These are phyloP conservation scores for Spinibarbus caldwelli DNA, from an alignment of 2,797 vertebrate species.

Conservation along the genomic window DNA sequence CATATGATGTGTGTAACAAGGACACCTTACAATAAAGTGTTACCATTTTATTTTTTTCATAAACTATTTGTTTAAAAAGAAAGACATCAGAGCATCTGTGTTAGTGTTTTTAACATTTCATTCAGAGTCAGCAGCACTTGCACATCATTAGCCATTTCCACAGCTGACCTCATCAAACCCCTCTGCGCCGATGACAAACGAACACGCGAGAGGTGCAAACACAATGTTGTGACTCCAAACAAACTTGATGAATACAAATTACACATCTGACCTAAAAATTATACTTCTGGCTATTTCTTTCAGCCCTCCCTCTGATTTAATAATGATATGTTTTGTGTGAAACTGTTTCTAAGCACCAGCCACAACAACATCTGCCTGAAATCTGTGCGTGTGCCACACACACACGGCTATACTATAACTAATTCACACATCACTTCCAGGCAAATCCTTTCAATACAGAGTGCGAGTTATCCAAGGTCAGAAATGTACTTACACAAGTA, in stretches of 20 bases:
- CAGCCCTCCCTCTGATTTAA: constrained; percentile 33
- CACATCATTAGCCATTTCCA: constrained; percentile 10
- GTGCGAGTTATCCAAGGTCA: background rate
- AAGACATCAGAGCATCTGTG: background rate
- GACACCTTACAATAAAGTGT: too few relatives aligned
- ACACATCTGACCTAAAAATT: constrained; percentile 15
- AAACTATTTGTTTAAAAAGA: background rate
- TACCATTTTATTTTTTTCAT: background rate
- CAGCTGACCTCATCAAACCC: constrained; percentile 18
- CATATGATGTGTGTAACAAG: too few relatives aligned
- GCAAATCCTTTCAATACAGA: background rate
- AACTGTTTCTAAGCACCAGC: constrained; percentile 27
- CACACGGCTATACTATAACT: background rate
- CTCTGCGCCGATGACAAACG: background rate
- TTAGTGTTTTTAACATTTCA: background rate
- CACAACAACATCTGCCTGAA: constrained; percentile 34
- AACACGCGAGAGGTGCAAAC: background rate
- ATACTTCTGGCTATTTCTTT: constrained; percentile 5
- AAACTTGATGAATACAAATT: constrained; percentile 30
- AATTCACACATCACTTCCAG: background rate
- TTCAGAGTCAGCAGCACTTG: background rate
- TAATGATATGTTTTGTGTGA: constrained; percentile 33
- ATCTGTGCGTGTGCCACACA: constrained; percentile 4
- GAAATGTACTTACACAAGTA: background rate
- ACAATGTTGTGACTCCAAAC: constrained; percentile 27